These are phyloP conservation scores for Craseonycteris thonglongyai DNA, from an alignment of 2,113 vertebrate genomes.

Conservation along the genomic window DNA sequence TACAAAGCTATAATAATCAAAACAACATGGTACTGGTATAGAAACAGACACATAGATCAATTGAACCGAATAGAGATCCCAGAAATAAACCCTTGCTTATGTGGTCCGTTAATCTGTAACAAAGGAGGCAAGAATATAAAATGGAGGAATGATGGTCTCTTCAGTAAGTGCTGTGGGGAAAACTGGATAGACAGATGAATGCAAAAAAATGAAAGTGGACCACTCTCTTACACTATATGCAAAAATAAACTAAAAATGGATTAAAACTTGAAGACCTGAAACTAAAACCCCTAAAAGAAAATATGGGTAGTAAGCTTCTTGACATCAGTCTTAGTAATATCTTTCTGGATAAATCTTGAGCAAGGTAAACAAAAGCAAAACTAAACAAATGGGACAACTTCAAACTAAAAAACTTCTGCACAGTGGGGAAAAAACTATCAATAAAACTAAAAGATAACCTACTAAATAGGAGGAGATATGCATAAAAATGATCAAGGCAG, in stretches of 20 bases:
- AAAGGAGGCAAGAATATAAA: neutral
- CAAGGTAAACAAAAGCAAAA: neutral
- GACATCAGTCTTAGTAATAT: neutral
- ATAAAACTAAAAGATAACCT: neutral
- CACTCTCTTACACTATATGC: neutral
- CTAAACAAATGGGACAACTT: neutral
- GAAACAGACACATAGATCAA: neutral
- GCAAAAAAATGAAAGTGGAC: neutral
- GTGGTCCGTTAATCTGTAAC: neutral
- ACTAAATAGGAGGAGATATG: neutral
- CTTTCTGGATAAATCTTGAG: neutral
- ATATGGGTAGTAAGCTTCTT: neutral
- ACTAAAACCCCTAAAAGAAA: neutral
- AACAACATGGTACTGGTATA: neutral
- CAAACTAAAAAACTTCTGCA: neutral
- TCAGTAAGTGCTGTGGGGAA: neutral
- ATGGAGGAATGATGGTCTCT: neutral
- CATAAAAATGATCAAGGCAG: neutral
- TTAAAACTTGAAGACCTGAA: neutral
- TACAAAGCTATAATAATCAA: no score
- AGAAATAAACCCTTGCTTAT: neutral
- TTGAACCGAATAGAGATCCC: neutral
- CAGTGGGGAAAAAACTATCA: neutral
- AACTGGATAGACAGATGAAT: neutral
- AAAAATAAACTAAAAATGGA: neutral